Percentiles rank a stretch among this genome's conserved stretches.
These are phyloP conservation scores for Sphaeramia orbicularis DNA, from an alignment of 2,797 vertebrate genomes.

Conservation along the genomic window DNA sequence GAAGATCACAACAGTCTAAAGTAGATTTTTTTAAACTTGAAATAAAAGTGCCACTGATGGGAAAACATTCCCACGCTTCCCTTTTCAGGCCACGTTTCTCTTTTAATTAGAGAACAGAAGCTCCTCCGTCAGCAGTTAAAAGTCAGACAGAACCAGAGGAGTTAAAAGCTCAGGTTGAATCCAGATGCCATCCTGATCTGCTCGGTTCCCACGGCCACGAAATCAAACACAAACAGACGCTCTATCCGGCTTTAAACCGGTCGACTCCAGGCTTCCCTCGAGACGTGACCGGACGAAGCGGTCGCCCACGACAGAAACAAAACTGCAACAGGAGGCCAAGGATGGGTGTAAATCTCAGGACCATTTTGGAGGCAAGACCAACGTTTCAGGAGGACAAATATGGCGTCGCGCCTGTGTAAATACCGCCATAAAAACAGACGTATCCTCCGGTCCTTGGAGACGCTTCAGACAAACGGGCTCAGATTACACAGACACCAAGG, in stretches of 20 bases:
- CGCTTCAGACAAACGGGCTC: constrained; percentile 62
- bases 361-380: constrained; percentile 29
- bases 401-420: constrained; percentile 63
- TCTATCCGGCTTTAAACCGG: constrained; percentile 54
- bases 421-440: constrained; percentile 68
- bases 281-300: constrained; percentile 2
- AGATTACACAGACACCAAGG: constrained; percentile 56
- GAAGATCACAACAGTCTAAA: no score
- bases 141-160: constrained; percentile 3
- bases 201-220: constrained; percentile 37
- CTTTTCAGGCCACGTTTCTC: rapidly evolving
- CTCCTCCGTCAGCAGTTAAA: constrained; percentile 30
- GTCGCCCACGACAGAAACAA: constrained; percentile 12
- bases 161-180: constrained; percentile 42
- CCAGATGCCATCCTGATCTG: constrained; percentile 11
- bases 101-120: constrained; percentile 26
- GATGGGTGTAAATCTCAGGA: constrained; percentile 62
- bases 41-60: not conserved
- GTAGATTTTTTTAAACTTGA: not conserved
- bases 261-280: constrained; percentile 30
- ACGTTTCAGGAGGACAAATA: constrained; percentile 57
- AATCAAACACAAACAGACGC: constrained; percentile 7
- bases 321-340: constrained; percentile 22
- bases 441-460: constrained; percentile 49
- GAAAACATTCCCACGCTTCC: constrained; percentile 27